Percentiles rank a stretch among this genome's conserved stretches.
These are phyloP conservation scores for Poecile atricapillus DNA, from an alignment of 2,113 vertebrate species.

Conservation along the genomic window DNA sequence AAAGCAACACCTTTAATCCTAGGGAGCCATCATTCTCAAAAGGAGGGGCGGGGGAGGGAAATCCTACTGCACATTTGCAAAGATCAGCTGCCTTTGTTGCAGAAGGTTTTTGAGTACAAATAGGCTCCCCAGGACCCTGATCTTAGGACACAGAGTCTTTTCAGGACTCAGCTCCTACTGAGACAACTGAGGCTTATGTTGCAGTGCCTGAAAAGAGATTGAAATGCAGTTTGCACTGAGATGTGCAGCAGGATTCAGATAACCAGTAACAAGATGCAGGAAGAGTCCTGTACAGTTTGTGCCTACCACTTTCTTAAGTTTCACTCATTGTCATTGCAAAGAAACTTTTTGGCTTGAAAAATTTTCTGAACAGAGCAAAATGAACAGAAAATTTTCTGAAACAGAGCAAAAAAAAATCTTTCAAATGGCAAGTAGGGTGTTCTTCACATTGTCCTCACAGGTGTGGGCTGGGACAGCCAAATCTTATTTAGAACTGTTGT, in stretches of 20 bases:
- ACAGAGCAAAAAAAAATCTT: neutral
- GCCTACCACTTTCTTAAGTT: neutral
- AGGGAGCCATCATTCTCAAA: neutral
- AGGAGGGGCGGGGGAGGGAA: fast-evolving
- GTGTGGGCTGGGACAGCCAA: neutral
- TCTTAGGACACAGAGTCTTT: neutral
- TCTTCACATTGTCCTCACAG: neutral
- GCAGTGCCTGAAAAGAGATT: neutral
- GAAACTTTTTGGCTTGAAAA: neutral
- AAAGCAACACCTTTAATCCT: neutral
- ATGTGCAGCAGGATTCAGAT: neutral
- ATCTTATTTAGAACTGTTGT: neutral
- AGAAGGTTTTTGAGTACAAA: slow-evolving; percentile 6
- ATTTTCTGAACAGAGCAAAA: neutral
- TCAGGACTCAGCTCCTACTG: neutral
- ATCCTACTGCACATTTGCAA: neutral
- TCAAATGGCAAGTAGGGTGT: neutral
- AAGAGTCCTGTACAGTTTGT: neutral
- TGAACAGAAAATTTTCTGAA: neutral
- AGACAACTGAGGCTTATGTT: neutral
- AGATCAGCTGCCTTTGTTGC: neutral
- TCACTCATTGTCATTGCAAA: neutral
- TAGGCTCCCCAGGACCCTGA: neutral
- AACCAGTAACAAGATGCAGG: neutral
- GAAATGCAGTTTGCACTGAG: neutral